Base-by-base conservation (phyloP, 2,797 vertebrate genomes). In the Micromesistius poutassou region DNA sequence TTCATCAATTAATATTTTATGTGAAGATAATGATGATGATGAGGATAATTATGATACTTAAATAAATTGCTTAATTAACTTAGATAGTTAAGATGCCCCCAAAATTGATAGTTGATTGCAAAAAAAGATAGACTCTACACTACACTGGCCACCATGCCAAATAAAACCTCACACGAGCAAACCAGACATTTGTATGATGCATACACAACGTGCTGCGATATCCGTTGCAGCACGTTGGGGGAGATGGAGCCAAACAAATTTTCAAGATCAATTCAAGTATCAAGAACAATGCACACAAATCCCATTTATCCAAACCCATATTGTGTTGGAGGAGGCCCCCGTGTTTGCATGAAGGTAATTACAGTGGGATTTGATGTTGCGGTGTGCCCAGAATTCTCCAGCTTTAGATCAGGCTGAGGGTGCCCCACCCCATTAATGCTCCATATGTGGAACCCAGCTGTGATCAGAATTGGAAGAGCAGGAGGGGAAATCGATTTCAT, bases 401-500 rank as follows among this genome's bases (percentile, higher is more conserved):
- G 92, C 92, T 91, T 92, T 91, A 93, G 93, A 94, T 91, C 90
- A 93, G 93, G 91, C 93, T 91, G 91, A 74, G 92, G 93, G 91
- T 90, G 91, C 91, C 89, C 91, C 90, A 92, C 91, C 93, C 94
- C 93, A 94, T 94, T 94, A 94, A 91, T 87, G 83, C 89, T 92
- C 91, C 93, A 94, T 93, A 95, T 93, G 93, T 92, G 94, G 92
- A 94, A 93, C 94, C 92, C 94, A 94, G 94, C 94, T 95, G 94
- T 93, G 94, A 94, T 94, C 93, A 91, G 91, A 94, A 94, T 94
- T 93, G 93, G 90, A 93, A 92, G 90, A 93, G 92, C 92, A 87
- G 90, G 94, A 94, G 92, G 92, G 91, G 93, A 93, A 95, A 95
- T 94, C 93, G 92, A 95, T 95, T 94, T 94, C 93, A 94, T 94